phyloP scores from a whole-genome alignment of 2,113 vertebrate species.

The Megaceryle maxima region DNA sequence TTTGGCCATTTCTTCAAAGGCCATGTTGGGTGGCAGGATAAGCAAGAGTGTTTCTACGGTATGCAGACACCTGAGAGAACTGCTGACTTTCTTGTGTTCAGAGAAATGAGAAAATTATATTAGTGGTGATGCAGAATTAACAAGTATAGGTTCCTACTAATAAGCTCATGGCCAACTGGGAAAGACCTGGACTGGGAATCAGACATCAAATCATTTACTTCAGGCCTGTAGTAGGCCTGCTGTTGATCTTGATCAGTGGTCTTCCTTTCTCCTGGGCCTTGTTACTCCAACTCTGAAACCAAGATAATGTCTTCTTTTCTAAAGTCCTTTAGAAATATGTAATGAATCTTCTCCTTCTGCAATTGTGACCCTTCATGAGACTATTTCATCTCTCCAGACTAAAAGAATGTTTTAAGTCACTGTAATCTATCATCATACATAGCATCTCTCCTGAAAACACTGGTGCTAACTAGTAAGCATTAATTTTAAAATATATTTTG shows the following conservation, averaged over 20 bases:
- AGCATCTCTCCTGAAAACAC: neutral
- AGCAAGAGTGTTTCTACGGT: neutral
- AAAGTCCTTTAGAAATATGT: neutral
- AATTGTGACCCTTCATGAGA: neutral
- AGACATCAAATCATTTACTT: neutral
- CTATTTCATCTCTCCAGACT: neutral
- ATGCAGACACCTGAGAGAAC: neutral
- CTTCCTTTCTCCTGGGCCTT: neutral
- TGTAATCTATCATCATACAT: neutral
- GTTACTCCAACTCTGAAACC: neutral
- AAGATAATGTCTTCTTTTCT: neutral
- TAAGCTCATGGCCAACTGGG: neutral
- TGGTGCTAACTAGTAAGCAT: neutral
- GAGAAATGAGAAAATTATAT: neutral
- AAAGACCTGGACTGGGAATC: neutral
- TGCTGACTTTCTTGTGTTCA: neutral
- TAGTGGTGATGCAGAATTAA: neutral
- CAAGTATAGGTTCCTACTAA: neutral
- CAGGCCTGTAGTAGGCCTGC: neutral
- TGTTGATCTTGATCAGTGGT: neutral
- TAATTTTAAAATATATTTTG: neutral
- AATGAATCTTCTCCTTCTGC: neutral
- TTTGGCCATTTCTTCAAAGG: neutral
- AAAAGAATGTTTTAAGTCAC: neutral
- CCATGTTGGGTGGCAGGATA: neutral